Evolutionary conservation across 2,113 vertebrate genomes (phyloP).

Genomic region (Phalacrocorax aristotelis): DNA sequence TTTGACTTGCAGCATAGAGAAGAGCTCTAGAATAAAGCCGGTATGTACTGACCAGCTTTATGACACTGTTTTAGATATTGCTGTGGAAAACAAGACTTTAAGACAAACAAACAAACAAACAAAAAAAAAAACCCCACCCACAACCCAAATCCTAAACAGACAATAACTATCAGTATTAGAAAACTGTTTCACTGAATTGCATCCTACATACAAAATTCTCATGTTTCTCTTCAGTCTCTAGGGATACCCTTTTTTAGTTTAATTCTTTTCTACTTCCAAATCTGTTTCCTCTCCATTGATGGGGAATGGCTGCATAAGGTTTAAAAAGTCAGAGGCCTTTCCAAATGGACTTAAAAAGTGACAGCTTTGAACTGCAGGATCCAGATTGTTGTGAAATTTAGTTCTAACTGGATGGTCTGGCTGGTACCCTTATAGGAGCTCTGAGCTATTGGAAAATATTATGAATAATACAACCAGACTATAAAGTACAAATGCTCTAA

Average conservation of each 20-base stretch:
- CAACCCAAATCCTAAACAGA: background rate
- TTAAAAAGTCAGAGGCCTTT: background rate
- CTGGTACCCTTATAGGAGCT: background rate
- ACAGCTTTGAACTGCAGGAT: background rate
- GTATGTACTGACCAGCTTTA: background rate
- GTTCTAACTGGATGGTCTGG: background rate
- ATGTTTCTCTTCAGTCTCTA: background rate
- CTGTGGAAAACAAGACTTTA: background rate
- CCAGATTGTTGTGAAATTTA: background rate
- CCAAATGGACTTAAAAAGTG: background rate
- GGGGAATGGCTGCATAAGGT: background rate
- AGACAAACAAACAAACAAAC: background rate
- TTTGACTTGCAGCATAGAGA: background rate
- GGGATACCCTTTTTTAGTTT: background rate
- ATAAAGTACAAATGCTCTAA: background rate
- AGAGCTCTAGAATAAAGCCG: background rate
- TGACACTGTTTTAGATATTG: background rate
- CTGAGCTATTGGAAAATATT: background rate
- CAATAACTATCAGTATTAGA: background rate
- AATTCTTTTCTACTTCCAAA: background rate
- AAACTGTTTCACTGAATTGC: background rate
- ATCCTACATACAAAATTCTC: background rate
- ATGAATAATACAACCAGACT: background rate
- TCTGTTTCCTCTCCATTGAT: background rate
- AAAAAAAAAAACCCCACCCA: no score